Evolutionary conservation across 2,888 invertebrate genomes (phyloP), one percentile per base, ranked within the genome.

Genomic region (Mesopsocus fuscifrons): DNA sequence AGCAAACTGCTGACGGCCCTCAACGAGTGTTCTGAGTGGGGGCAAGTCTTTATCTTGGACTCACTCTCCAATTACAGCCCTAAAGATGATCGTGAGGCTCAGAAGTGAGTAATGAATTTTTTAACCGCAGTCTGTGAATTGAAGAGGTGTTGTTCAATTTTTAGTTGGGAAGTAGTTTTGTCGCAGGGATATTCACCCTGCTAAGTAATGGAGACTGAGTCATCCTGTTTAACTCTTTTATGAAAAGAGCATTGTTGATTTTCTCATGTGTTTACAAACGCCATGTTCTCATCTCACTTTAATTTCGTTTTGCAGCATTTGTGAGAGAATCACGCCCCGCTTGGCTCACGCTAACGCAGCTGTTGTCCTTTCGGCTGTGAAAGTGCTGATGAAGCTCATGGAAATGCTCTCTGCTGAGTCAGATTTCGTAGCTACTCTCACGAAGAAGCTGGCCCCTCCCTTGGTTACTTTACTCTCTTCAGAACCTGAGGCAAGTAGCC

Each of bases 1-100:
- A 98, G 98, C 66, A 98, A 99, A 62, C 69, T 98, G 11, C 66
- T 98, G 46, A 98, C 98, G 0, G 98, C 98, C 5, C 68, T 99
- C 38, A 98, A 98, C 61, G 98, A 99, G 62, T 98, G 98, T 61
- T 97, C 97, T 2, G 98, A 99, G 62, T 92, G 92, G 92, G 92
- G 91, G 0, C 94, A 95, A 62, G 94, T 97, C 45, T 98, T 98
- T 65, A 98, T 98, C 52, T 67, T 98, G 52, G 98, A 98, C 63
- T 91, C 95, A 0, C 66, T 98, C 47, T 89, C 95, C 16, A 97
- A 95, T 68, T 98, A 97, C 64, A 80, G 80, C 38, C 97, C 98
- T 1, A 78, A 89, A 52, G 97, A 98, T 64, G 89, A 97, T 52
- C 73, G 95, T 35, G 97, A 98, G 61, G 97, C 97, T 2, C 97